Evolutionary conservation across 2,797 vertebrate genomes (phyloP).

Genomic region (Melanotaenia parkinsoni): DNA sequence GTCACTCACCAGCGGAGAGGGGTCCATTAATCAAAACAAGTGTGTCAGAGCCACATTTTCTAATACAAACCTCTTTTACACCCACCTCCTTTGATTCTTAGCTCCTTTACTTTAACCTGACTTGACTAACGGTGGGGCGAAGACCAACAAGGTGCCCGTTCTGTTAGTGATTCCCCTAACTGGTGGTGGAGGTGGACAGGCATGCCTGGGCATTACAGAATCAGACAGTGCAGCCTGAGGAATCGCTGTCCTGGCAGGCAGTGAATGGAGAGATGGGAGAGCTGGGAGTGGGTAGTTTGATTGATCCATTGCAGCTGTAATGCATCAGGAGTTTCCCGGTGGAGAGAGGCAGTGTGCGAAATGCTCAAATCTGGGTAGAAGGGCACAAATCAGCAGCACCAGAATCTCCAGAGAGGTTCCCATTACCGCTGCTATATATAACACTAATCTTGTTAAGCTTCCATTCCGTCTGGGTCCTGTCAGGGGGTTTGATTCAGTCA

Average conservation of each 20-base stretch:
- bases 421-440: constrained; percentile 79
- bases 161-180: constrained; percentile 41
- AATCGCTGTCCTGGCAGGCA: constrained; percentile 61
- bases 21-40: constrained; percentile 84
- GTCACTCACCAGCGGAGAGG: constrained; percentile 80
- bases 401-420: constrained; percentile 72
- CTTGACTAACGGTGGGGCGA: constrained; percentile 26
- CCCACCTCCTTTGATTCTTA: constrained; percentile 43
- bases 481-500: constrained; percentile 69
- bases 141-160: constrained; percentile 26
- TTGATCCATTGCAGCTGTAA: constrained; percentile 75
- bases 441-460: constrained; percentile 80
- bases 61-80: constrained; percentile 36
- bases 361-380: constrained; percentile 62
- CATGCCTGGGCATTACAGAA: constrained; percentile 31
- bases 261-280: constrained; percentile 50
- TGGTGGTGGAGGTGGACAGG: constrained; percentile 40
- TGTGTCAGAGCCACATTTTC: constrained; percentile 50
- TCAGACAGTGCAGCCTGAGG: constrained; percentile 44
- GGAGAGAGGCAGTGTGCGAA: constrained; percentile 61
- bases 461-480: constrained; percentile 66
- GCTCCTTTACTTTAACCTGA: constrained; percentile 45
- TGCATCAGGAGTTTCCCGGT: constrained; percentile 73
- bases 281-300: constrained; percentile 60
- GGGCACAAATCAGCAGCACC: constrained; percentile 66